Evolutionary conservation across 2,888 invertebrate species (phyloP).

Genomic region (Tinea pellionella): DNA sequence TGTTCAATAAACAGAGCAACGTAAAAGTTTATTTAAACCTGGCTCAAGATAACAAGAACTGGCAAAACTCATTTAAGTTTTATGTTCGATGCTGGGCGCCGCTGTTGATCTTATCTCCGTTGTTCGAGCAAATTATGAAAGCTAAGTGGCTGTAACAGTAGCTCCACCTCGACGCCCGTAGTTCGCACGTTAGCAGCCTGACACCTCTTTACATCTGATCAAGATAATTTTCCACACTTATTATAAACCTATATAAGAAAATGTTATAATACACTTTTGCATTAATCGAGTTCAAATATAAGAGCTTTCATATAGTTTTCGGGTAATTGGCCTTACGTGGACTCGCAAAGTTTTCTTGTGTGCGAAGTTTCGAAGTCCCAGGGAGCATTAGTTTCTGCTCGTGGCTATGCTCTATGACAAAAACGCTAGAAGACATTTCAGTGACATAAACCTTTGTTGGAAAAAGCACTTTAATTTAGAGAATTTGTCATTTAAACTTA

Average conservation of each 20-base stretch:
- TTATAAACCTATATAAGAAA: neutral
- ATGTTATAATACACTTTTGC: neutral
- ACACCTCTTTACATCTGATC: constrained; percentile 3
- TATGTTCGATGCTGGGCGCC: constrained; percentile 37
- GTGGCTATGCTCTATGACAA: neutral
- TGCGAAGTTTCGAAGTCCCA: neutral
- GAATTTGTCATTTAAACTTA: neutral
- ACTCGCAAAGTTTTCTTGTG: neutral
- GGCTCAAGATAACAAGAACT: constrained; percentile 53
- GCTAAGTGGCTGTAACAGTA: constrained; percentile 19
- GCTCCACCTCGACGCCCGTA: neutral
- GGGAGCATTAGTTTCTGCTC: neutral
- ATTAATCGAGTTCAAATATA: neutral
- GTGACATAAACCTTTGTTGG: neutral
- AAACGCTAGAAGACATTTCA: neutral
- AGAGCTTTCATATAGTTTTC: neutral
- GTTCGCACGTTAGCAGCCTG: neutral
- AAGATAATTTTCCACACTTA: neutral
- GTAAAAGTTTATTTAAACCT: constrained; percentile 40
- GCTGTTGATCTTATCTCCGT: constrained; percentile 40
- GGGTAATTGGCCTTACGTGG: neutral
- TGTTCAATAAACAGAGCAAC: constrained; percentile 50
- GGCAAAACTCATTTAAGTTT: constrained; percentile 63
- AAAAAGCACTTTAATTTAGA: neutral
- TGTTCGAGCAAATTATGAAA: constrained; percentile 36